Percentiles rank a stretch among this genome's conserved stretches.
Conservation (phyloP, 2,113 vertebrate species). For the Tyrannus savana region DNA sequence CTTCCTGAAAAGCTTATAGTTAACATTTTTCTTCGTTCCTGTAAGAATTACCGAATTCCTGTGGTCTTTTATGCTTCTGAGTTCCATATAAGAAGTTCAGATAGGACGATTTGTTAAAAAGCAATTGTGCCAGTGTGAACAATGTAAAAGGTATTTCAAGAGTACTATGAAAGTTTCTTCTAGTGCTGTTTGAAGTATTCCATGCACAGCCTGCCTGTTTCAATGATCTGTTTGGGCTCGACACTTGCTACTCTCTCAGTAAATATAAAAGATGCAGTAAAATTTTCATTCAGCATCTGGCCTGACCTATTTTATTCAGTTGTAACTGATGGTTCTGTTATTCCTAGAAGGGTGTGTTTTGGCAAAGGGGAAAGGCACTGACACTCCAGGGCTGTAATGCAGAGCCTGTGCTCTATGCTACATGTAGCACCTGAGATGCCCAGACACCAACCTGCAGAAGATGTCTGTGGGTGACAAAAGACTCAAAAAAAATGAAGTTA, state of each 20-base stretch:
- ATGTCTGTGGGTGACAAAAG: not conserved
- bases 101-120: not conserved
- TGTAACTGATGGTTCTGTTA: not conserved
- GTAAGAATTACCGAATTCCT: not conserved
- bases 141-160: not conserved
- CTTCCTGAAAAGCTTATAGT: constrained; percentile 74
- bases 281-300: not conserved
- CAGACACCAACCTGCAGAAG: not conserved
- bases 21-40: not conserved
- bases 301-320: not conserved
- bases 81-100: not conserved
- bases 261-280: not conserved
- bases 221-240: not conserved
- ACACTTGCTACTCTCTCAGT: not conserved
- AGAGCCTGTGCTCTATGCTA: not conserved
- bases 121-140: not conserved
- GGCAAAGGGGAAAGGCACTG: not conserved
- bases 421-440: not conserved
- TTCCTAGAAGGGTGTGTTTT: not conserved
- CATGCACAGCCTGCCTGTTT: not conserved
- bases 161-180: not conserved
- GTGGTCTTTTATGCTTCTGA: not conserved
- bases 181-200: not conserved
- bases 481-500: not conserved
- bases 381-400: not conserved